Evolutionary conservation across 2,888 invertebrate species (phyloP).

Genomic region (Acanthosepion esculentum): DNA sequence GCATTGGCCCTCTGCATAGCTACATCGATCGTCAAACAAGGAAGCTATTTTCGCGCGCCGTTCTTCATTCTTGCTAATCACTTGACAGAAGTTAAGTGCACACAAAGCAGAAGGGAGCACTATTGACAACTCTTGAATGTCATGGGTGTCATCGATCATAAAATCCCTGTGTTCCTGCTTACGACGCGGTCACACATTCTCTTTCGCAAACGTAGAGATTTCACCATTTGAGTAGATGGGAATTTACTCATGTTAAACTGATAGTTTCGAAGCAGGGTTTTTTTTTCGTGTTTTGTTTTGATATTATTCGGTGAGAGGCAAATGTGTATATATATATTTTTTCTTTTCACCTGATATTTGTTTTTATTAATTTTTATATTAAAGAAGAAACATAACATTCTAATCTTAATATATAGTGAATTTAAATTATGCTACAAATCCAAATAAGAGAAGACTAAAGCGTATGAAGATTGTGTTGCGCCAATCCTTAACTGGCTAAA

Average conservation of each 20-base stretch:
- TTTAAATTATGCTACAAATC: no score
- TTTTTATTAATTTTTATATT: no score
- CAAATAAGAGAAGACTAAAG: no score
- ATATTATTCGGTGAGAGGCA: no score
- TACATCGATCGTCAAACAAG: background rate
- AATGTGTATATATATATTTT: no score
- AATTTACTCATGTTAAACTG: background rate
- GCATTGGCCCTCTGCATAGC: background rate
- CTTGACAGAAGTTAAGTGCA: slow-evolving; percentile 10
- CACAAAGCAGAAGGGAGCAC: background rate
- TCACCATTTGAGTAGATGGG: background rate
- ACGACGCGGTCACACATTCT: background rate
- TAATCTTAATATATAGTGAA: no score
- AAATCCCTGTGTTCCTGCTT: background rate
- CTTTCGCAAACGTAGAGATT: background rate
- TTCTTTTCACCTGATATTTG: no score
- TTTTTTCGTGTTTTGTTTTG: no score
- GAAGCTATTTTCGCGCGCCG: background rate
- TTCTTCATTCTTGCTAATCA: background rate
- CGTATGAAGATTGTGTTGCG: no score
- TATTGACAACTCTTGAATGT: background rate
- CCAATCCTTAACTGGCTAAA: no score
- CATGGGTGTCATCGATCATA: slow-evolving; percentile 11
- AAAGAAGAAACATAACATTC: no score
- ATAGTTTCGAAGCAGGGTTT: background rate